Base-by-base conservation (phyloP, 1,140 invertebrate genomes). In the Drosophila fuyamai region DNA sequence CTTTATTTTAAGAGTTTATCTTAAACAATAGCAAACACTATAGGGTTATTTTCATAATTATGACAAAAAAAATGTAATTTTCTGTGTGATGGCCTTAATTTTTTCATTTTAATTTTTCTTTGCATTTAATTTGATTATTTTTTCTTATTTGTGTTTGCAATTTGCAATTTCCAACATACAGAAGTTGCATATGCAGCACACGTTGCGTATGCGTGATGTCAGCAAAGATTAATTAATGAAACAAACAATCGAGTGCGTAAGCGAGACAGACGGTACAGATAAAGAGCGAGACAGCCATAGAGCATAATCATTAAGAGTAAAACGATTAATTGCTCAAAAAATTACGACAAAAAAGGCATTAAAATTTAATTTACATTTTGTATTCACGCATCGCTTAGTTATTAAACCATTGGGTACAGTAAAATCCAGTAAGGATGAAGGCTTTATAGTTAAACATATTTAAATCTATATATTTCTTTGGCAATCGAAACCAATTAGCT, bases 171-270 rank as follows among this genome's bases (percentile, higher is more conserved):
- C 5, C n/a, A 43, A 48, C 67, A 27, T 29, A 47, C 54, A 79
- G 65, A 78, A 82, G 67, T 82, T 74, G 75, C 75, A 56, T 38
- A 84, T 81, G 73, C 66, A 61, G 62, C 44, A 76, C 48, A 76
- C 57, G 48, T 51, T 67, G 63, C 79, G 79, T 83, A 82, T 78
- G 81, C 79, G 80, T 85, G 79, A 77, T 85, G 81, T 84, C 81
- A 85, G 67, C 81, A 71, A 73, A 81, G 75, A 81, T 84, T 61
- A 84, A 81, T 83, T 83, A 83, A 85, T 83, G 76, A 73, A 80
- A 75, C 51, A 70, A 71, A 65, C 57, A 48, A 57, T 18, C 16
- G 35, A 57, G 44, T 36, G 67, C 51, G 40, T 47, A 35, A 54
- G 46, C 46, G 44, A 48, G 58, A 54, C 27, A 23, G 32, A 27